Percentiles rank a stretch among this genome's conserved stretches.
These are phyloP conservation scores for Rhabditophanes sp. DNA, from an alignment of 2,888 invertebrate genomes.

Conservation along the genomic window DNA sequence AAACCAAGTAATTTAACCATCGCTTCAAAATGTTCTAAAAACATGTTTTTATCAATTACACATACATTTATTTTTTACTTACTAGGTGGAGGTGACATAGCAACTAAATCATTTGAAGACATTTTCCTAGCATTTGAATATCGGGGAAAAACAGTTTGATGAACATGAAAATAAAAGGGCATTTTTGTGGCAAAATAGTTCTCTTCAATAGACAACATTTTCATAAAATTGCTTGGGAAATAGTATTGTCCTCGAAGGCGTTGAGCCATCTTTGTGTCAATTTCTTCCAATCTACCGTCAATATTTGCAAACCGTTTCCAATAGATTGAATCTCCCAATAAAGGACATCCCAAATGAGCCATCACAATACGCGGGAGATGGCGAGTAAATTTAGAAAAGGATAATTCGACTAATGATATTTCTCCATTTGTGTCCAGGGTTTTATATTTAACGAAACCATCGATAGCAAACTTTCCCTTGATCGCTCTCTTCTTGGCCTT, in stretches of 20 bases:
- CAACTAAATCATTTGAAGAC: conserved; percentile 13
- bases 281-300: conserved; percentile 13
- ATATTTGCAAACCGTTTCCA: conserved; percentile 12
- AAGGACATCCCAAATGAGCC: conserved; percentile 14
- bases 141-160: conserved; percentile 15
- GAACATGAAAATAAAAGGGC: conserved; percentile 20
- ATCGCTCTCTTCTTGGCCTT: conserved; percentile 14
- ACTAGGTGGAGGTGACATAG: conserved; percentile 18
- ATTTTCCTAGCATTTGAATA: conserved; percentile 14
- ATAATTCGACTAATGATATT: conserved; percentile 16
- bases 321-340: conserved; percentile 24
- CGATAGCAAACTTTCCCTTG: conserved; percentile 20
- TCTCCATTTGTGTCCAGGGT: conserved; percentile 13
- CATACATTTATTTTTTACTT: not conserved
- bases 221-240: conserved; percentile 6
- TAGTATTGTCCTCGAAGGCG: conserved; percentile 10
- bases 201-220: not conserved
- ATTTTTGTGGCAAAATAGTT: conserved; percentile 10
- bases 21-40: conserved; percentile 20
- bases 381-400: conserved; percentile 15
- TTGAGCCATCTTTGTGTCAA: conserved; percentile 10
- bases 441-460: conserved; percentile 16
- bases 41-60: not conserved
- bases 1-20: conserved; percentile 18
- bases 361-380: conserved; percentile 23